Evolutionary conservation across 2,888 invertebrate genomes (phyloP), one percentile per base, ranked within the genome.

Genomic region (Lasioglossum villosulum): DNA sequence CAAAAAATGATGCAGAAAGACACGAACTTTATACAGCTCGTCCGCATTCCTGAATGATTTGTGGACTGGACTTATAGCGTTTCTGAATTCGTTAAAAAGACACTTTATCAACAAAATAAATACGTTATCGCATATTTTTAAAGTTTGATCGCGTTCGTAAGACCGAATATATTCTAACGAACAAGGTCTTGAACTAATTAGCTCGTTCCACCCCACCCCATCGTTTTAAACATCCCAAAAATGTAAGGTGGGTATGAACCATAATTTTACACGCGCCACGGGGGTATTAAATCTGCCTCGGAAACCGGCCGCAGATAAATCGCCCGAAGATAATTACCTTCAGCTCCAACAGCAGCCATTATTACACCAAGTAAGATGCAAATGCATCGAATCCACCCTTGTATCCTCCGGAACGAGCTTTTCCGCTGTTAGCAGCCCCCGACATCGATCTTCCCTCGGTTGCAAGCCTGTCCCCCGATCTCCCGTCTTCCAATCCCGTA

Each of bases 381-480:
- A 39, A 70, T 70, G 68, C 68, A 70, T 59, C 74, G 56, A 59
- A 42, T 63, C 42, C 42, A 66, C 75, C 63, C 34, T 45, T 70
- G 45, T 27, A 14, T 10, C 8, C 14, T 16, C 34, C 16, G n/a
- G 23, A 59, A n/a, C 42, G 19, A 19, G 66, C 63, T 37, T 48
- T 72, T 75, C 66, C 48, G 42, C 19, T 48, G 34, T 75, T 42
- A 56, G 19, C n/a, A 48, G 23, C 16, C 71, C 39, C 37, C 12
- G 52, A 72, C 75, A 66, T 83, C 63, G 66, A 80, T 66, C 83
- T 63, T 27, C 71, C 63, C 39, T 66, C 66, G n/a, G 34, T 52
- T 52, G 14, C 76, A 68, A 4, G 48, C 27, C 23, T 48, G 27
- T 10, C n/a, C 66, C 75, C 56, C 16, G 45, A 56, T 48, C 48